phyloP scores from a whole-genome alignment of 2,888 invertebrate species.

The Agonopterix arenella region DNA sequence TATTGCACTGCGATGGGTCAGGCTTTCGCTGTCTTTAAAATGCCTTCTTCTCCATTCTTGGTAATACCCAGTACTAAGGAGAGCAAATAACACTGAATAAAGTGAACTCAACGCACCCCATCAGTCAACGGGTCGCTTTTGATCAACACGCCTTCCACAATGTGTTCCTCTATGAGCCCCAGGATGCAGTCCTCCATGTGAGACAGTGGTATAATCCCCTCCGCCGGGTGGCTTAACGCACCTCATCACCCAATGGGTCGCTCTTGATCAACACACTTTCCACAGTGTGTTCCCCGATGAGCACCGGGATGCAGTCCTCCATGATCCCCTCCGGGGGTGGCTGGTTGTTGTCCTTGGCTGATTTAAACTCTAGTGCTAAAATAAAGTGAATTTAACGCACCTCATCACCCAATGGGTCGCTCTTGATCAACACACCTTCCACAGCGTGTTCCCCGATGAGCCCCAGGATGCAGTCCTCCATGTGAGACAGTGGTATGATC shows the following conservation, averaged over 20 bases:
- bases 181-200: conserved; percentile 42
- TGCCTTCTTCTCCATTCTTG: too few relatives aligned
- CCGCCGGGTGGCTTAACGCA: conserved; percentile 5
- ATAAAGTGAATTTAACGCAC: conserved; percentile 11
- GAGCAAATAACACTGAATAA: too few relatives aligned
- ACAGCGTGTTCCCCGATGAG: conserved; percentile 41
- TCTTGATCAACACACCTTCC: conserved; percentile 38
- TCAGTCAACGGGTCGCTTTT: conserved; percentile 43
- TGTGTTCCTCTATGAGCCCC: conserved; percentile 37
- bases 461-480: conserved; percentile 41
- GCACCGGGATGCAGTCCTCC: conserved; percentile 40
- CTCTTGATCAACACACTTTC: conserved; percentile 38
- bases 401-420: conserved; percentile 38
- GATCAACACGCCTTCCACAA: conserved; percentile 36
- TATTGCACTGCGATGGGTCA: too few relatives aligned
- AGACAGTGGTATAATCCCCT: conserved; percentile 32
- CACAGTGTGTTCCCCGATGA: conserved; percentile 39
- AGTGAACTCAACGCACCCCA: conserved; percentile 15
- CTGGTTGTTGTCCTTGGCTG: conserved; percentile 28
- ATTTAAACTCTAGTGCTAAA: conserved; percentile 38
- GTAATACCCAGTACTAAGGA: too few relatives aligned
- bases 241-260: conserved; percentile 40
- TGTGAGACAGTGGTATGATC: conserved; percentile 26
- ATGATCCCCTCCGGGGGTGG: conserved; percentile 31
- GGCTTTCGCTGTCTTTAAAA: too few relatives aligned